phyloP scores from a whole-genome alignment of 2,888 invertebrate species.

The Malachius bipustulatus region DNA sequence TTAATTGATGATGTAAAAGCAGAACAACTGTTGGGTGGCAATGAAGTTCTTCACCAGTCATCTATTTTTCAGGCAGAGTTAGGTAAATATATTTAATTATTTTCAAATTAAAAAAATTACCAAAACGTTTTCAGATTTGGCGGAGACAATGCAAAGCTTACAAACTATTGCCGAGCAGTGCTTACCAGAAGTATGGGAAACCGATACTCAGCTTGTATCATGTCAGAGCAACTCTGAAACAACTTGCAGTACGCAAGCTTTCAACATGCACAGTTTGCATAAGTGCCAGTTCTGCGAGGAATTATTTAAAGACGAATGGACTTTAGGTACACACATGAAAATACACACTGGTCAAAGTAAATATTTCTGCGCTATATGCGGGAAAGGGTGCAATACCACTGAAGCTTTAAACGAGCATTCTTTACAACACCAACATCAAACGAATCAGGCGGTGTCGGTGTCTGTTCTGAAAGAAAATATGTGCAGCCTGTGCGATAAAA shows the following conservation, averaged over 20 bases:
- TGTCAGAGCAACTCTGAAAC: constrained; percentile 26
- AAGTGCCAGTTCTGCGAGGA: constrained; percentile 35
- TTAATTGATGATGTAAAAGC: constrained; percentile 26
- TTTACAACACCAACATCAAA: constrained; percentile 16
- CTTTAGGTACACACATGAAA: constrained; percentile 32
- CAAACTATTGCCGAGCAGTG: constrained; percentile 36
- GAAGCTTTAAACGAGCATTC: constrained; percentile 27
- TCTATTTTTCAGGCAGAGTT: constrained; percentile 34
- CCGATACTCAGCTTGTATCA: constrained; percentile 27
- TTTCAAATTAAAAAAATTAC: too few relatives aligned
- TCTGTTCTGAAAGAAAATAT: too few relatives aligned
- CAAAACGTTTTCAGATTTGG: constrained; percentile 34
- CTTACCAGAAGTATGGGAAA: constrained; percentile 35
- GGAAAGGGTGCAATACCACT: constrained; percentile 27
- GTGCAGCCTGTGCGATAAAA: constrained; percentile 32
- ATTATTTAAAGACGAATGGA: constrained; percentile 34
- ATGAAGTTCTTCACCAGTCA: constrained; percentile 31
- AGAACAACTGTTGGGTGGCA: constrained; percentile 29
- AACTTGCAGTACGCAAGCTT: constrained; percentile 26
- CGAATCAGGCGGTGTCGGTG: too few relatives aligned
- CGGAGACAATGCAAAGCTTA: constrained; percentile 36
- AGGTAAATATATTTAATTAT: constrained; percentile 34
- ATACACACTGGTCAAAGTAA: constrained; percentile 31
- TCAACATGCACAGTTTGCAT: constrained; percentile 29
- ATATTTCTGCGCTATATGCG: constrained; percentile 32